phyloP scores from a whole-genome alignment of 2,113 vertebrate genomes.

The Blennius ocellaris region DNA sequence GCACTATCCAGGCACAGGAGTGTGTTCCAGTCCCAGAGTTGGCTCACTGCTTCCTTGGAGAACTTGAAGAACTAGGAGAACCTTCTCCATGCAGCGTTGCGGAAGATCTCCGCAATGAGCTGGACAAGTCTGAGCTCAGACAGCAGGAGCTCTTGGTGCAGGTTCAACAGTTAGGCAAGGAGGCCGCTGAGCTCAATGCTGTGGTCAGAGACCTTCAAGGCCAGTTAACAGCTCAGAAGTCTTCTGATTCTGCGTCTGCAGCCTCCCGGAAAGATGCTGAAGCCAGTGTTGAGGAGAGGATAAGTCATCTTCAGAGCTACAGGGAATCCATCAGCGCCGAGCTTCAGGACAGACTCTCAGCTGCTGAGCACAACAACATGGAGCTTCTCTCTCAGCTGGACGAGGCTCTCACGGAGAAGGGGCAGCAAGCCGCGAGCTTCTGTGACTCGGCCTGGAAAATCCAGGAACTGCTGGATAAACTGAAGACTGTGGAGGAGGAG shows the following conservation, averaged over 20 bases:
- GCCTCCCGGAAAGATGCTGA: conserved; percentile 71
- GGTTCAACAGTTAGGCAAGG: conserved; percentile 73
- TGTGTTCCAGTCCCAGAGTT: conserved; percentile 84
- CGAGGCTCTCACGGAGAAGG: conserved; percentile 71
- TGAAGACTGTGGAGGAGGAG: conserved; percentile 80
- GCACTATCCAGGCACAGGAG: conserved; percentile 84
- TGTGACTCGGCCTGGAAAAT: conserved; percentile 80
- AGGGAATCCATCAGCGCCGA: conserved; percentile 66
- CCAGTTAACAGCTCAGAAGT: conserved; percentile 76
- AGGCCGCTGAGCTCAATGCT: conserved; percentile 76
- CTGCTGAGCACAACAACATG: conserved; percentile 81
- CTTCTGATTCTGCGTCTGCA: not conserved
- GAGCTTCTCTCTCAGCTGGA: conserved; percentile 79
- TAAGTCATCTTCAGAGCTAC: conserved; percentile 67
- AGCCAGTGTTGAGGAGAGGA: conserved; percentile 63
- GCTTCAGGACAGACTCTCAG: conserved; percentile 73
- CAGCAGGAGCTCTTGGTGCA: conserved; percentile 85
- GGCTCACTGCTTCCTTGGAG: conserved; percentile 82
- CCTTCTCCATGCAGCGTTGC: conserved; percentile 80
- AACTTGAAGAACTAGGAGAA: conserved; percentile 76
- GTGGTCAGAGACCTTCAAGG: conserved; percentile 84
- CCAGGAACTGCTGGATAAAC: conserved; percentile 82
- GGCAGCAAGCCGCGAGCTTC: conserved; percentile 73
- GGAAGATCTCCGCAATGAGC: conserved; percentile 90
- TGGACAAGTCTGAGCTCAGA: conserved; percentile 90